Evolutionary conservation across 2,113 vertebrate genomes (phyloP).

Genomic region (Nibea coibor): DNA sequence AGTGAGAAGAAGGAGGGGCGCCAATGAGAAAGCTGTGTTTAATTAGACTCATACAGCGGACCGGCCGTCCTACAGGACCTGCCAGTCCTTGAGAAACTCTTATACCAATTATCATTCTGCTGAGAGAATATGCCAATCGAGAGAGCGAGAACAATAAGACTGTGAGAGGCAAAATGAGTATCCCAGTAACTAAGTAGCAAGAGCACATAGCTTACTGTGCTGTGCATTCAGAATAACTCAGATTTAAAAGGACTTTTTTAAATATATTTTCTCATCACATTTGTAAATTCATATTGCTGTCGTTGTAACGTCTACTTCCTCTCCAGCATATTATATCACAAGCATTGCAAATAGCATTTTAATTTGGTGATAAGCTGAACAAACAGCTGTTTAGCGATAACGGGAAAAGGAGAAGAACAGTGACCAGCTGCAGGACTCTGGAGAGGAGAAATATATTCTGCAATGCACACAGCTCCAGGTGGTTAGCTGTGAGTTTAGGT

Average conservation of each 20-base stretch:
- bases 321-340: background rate
- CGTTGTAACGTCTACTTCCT: background rate
- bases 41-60: constrained; percentile 74
- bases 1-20: constrained; percentile 44
- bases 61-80: constrained; percentile 45
- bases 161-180: background rate
- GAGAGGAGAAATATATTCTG: constrained; percentile 10
- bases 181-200: background rate
- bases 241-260: background rate
- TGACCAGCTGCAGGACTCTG: background rate
- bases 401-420: background rate
- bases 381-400: constrained; percentile 1
- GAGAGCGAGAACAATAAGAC: background rate
- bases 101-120: constrained; percentile 40
- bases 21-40: constrained; percentile 66
- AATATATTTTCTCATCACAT: background rate
- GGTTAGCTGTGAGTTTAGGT: constrained; percentile 24
- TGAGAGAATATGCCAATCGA: constrained; percentile 29
- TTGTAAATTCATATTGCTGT: background rate
- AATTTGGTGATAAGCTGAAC: constrained; percentile 11
- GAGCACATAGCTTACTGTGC: background rate
- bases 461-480: constrained; percentile 50
- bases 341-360: constrained; percentile 1
- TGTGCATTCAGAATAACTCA: background rate
- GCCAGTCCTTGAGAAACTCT: constrained; percentile 45